These are phyloP conservation scores for Trachops cirrhosus DNA, from an alignment of 2,797 vertebrate species.

Conservation along the genomic window DNA sequence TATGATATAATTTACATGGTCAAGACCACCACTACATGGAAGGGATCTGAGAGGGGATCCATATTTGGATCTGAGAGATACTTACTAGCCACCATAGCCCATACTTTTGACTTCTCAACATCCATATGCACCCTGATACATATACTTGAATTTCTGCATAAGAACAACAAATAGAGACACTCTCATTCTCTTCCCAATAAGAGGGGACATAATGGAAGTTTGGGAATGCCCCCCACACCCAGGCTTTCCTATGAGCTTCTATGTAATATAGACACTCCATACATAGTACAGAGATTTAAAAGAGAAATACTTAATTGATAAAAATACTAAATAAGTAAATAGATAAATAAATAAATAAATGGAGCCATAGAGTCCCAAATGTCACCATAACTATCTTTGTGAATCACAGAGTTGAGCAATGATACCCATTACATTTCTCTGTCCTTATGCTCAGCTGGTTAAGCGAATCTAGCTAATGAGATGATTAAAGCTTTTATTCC, in stretches of 20 bases:
- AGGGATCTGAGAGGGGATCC: no score
- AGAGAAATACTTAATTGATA: not conserved
- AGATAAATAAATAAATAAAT: not conserved
- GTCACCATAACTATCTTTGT: not conserved
- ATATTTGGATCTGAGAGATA: not conserved
- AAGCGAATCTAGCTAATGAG: not conserved
- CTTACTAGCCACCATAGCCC: not conserved
- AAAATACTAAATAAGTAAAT: not conserved
- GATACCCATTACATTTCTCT: not conserved
- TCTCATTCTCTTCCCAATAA: not conserved
- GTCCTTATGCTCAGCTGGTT: not conserved
- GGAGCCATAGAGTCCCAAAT: not conserved
- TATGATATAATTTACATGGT: not conserved
- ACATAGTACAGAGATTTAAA: not conserved
- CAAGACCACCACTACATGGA: not conserved
- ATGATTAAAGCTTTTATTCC: not conserved
- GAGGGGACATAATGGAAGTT: not conserved
- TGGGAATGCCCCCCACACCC: no score
- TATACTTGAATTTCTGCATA: not conserved
- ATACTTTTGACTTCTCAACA: not conserved
- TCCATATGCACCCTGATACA: not conserved
- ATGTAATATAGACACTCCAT: fast-evolving
- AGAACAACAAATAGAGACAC: not conserved
- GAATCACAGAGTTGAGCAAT: not conserved
- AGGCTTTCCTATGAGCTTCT: not conserved